phyloP scores from a whole-genome alignment of 2,888 invertebrate genomes.

The Rhingia rostrata region DNA sequence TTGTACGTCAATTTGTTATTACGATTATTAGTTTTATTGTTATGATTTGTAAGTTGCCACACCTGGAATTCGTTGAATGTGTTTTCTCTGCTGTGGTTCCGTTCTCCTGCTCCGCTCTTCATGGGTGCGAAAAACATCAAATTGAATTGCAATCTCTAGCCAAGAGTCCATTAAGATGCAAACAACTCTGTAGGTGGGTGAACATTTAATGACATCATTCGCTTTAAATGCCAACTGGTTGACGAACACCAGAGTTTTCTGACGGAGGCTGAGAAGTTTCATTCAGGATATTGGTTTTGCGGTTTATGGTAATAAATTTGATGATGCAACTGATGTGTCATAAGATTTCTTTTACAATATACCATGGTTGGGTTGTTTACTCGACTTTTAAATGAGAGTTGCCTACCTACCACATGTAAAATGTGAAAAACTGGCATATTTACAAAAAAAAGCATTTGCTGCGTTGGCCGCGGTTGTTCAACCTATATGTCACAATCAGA shows the following conservation, averaged over 20 bases:
- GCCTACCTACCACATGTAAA: no score
- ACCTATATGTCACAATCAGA: no score
- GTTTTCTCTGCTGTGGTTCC: slow-evolving; percentile 3
- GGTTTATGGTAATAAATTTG: slow-evolving; percentile 7
- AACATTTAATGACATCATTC: slow-evolving; percentile 67
- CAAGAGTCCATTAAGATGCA: slow-evolving; percentile 63
- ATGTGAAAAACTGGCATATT: no score
- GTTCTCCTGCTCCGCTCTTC: not conserved
- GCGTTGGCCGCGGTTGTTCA: no score
- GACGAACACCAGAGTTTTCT: slow-evolving; percentile 40
- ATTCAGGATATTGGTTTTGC: slow-evolving; percentile 6
- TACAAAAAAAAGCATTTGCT: no score
- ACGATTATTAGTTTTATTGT: slow-evolving; percentile 69
- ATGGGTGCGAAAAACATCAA: slow-evolving; percentile 44
- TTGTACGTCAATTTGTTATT: slow-evolving; percentile 63
- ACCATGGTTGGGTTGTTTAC: no score
- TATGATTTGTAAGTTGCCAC: slow-evolving; percentile 69
- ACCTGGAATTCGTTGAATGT: slow-evolving; percentile 66
- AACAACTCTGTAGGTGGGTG: slow-evolving; percentile 63
- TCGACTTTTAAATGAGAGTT: no score
- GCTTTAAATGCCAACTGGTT: slow-evolving; percentile 69
- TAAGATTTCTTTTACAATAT: not conserved
- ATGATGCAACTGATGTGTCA: slow-evolving; percentile 9
- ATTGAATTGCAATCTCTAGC: slow-evolving; percentile 70
- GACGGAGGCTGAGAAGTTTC: not conserved